Evolutionary conservation across 2,113 vertebrate species (phyloP).

Genomic region (Ochotona princeps): DNA sequence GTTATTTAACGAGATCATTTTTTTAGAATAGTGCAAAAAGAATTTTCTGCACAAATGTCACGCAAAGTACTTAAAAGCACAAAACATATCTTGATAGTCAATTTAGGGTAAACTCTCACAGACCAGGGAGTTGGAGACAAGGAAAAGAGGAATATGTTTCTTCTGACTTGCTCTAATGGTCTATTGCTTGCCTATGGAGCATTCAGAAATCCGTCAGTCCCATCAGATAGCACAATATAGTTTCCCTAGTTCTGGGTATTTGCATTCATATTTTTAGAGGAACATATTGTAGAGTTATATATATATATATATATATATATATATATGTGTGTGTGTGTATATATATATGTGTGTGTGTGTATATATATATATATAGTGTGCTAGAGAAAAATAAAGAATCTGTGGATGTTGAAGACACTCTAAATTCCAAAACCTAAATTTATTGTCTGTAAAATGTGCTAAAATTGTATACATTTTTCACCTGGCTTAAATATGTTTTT

Average conservation of each 20-base stretch:
- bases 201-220: neutral
- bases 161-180: conserved; percentile 30
- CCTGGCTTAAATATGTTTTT: conserved; percentile 66
- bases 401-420: conserved; percentile 54
- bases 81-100: conserved; percentile 47
- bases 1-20: neutral
- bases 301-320: conserved; percentile 47
- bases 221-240: neutral
- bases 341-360: too few species aligned
- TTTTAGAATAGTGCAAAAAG: conserved; percentile 19
- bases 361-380: conserved; percentile 36
- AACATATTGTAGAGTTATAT: conserved; percentile 48
- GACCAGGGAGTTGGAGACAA: neutral
- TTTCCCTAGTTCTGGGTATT: conserved; percentile 57
- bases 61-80: conserved; percentile 26
- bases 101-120: neutral
- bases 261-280: conserved; percentile 59
- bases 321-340: too few species aligned
- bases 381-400: neutral
- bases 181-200: neutral
- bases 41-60: conserved; percentile 59
- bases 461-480: conserved; percentile 72
- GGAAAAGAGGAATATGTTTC: neutral
- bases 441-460: conserved; percentile 64
- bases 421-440: conserved; percentile 65